Conservation (phyloP, 2,888 invertebrate genomes). For the Ormyrus nitidulus region DNA sequence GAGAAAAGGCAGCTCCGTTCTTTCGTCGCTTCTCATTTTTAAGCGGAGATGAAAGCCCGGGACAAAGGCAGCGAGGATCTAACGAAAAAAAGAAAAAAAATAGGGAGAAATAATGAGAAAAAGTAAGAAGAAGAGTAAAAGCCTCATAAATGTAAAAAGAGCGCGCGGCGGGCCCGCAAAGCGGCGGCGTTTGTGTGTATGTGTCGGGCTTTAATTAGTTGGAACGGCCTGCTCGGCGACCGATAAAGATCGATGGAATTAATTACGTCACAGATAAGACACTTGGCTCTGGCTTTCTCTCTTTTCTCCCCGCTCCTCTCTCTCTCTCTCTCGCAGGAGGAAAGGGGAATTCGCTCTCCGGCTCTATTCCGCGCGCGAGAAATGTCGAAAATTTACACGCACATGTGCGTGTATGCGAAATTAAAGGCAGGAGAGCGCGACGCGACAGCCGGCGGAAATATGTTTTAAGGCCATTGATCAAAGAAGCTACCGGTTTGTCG, state of each 20-base stretch:
- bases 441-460: constrained; percentile 36
- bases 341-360: constrained; percentile 5
- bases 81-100: constrained; percentile 15
- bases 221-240: constrained; percentile 67
- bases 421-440: background rate
- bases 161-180: constrained; percentile 53
- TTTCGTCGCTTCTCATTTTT: no score
- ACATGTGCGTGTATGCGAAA: constrained; percentile 22
- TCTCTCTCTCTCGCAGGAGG: constrained; percentile 48
- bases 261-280: constrained; percentile 73
- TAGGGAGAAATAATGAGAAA: no score
- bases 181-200: background rate
- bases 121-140: constrained; percentile 3
- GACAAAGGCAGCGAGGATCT: constrained; percentile 37
- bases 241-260: constrained; percentile 73
- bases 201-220: constrained; percentile 71
- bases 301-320: background rate
- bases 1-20: background rate
- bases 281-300: constrained; percentile 46
- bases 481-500: constrained; percentile 27
- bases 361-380: constrained; percentile 31
- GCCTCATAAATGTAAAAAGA: constrained; percentile 55
- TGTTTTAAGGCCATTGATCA: constrained; percentile 45
- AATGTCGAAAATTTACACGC: constrained; percentile 31
- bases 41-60: no score